Evolutionary conservation across 2,888 invertebrate genomes (phyloP).

Genomic region (Hypolimnas misippus): DNA sequence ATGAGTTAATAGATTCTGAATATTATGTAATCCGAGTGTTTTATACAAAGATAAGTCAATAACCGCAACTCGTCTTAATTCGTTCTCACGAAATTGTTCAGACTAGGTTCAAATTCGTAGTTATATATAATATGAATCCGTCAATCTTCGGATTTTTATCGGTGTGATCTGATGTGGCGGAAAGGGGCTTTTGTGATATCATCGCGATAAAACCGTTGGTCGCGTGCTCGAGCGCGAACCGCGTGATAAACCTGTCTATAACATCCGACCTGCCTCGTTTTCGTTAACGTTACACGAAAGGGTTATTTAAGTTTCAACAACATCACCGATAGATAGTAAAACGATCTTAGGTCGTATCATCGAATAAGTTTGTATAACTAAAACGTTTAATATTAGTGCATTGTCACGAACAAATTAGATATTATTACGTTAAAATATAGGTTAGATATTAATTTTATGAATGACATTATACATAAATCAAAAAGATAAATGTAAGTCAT

Average conservation of each 20-base stretch:
- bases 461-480: conserved; percentile 13
- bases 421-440: conserved; percentile 5
- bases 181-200: conserved; percentile 59
- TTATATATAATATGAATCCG: conserved; percentile 38
- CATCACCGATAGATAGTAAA: conserved; percentile 8
- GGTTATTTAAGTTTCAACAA: conserved; percentile 27
- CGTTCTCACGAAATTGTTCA: neutral
- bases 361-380: neutral
- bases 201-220: conserved; percentile 61
- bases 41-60: conserved; percentile 15
- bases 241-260: conserved; percentile 59
- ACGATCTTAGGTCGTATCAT: neutral
- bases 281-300: conserved; percentile 30
- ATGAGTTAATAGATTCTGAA: conserved; percentile 9
- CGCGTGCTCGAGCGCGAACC: conserved; percentile 54
- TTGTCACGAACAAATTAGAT: conserved; percentile 4
- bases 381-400: conserved; percentile 3
- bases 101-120: conserved; percentile 14
- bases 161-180: conserved; percentile 41
- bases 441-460: conserved; percentile 7
- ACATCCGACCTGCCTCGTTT: conserved; percentile 43
- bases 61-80: neutral
- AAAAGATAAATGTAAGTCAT: conserved; percentile 8
- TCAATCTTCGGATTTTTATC: conserved; percentile 44
- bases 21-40: conserved; percentile 13